These are phyloP conservation scores for Heliangelus exortis DNA, from an alignment of 2,797 vertebrate genomes.

Conservation along the genomic window DNA sequence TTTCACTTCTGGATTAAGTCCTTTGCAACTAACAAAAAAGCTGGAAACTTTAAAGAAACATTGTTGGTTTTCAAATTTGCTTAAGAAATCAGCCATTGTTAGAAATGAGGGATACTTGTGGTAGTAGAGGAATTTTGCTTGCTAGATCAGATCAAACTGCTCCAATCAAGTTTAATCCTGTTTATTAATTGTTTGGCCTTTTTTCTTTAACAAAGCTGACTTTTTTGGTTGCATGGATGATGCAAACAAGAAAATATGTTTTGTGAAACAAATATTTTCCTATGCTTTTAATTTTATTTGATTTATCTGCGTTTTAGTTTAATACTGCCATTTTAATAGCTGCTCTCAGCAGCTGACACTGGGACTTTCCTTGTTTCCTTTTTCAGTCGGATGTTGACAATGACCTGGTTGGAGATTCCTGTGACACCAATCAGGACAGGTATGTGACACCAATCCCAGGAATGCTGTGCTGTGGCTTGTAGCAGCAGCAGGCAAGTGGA, in stretches of 20 bases:
- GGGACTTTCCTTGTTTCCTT: slow-evolving; percentile 26
- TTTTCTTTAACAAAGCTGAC: background rate
- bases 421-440: slow-evolving; percentile 99
- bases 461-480: slow-evolving; percentile 49
- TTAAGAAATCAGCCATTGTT: background rate
- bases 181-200: background rate
- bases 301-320: background rate
- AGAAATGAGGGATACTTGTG: background rate
- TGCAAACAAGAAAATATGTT: background rate
- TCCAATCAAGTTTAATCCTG: background rate
- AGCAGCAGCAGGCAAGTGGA: background rate
- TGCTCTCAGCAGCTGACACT: background rate
- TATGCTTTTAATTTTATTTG: background rate
- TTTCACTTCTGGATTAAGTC: background rate
- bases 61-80: background rate
- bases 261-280: background rate
- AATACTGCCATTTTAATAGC: background rate
- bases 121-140: background rate
- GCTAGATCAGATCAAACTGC: background rate
- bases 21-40: background rate
- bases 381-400: slow-evolving; percentile 94
- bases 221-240: background rate
- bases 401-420: slow-evolving; percentile 96
- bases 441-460: slow-evolving; percentile 95
- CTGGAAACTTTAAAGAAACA: background rate